These are phyloP conservation scores for Anguilla anguilla DNA, from an alignment of 2,797 vertebrate species.

Conservation along the genomic window DNA sequence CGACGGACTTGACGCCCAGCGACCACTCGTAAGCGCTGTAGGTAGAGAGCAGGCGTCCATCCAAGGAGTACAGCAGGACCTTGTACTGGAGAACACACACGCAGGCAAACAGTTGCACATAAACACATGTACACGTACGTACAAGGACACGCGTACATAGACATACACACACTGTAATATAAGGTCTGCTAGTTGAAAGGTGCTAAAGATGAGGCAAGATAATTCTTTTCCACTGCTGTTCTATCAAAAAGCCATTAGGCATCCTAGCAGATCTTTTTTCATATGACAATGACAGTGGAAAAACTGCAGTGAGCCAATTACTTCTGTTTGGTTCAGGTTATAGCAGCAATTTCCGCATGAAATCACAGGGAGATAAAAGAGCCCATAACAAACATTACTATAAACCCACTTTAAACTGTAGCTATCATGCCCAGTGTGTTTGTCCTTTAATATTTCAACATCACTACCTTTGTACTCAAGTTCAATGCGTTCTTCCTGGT, in stretches of 20 bases:
- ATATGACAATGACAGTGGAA: neutral
- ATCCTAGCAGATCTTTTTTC: neutral
- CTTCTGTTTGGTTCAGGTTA: neutral
- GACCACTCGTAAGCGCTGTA: slow-evolving; percentile 94
- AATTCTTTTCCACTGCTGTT: neutral
- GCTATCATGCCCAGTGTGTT: neutral
- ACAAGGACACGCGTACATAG: neutral
- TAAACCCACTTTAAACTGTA: neutral
- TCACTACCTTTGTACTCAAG: neutral
- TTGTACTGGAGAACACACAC: slow-evolving; percentile 80
- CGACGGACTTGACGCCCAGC: slow-evolving; percentile 84
- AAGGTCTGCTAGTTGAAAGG: neutral
- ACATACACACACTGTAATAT: neutral
- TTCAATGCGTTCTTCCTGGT: neutral
- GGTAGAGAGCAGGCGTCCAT: slow-evolving; percentile 84
- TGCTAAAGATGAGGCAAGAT: too few species aligned
- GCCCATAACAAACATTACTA: neutral
- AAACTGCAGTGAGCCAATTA: neutral
- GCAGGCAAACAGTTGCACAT: neutral
- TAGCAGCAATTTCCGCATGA: neutral
- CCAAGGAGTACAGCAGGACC: slow-evolving; percentile 89
- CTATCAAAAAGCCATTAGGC: neutral
- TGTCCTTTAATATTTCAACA: neutral
- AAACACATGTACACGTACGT: neutral
- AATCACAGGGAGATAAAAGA: neutral